phyloP scores from a whole-genome alignment of 2,797 vertebrate species.

The Australoheros facetus region DNA sequence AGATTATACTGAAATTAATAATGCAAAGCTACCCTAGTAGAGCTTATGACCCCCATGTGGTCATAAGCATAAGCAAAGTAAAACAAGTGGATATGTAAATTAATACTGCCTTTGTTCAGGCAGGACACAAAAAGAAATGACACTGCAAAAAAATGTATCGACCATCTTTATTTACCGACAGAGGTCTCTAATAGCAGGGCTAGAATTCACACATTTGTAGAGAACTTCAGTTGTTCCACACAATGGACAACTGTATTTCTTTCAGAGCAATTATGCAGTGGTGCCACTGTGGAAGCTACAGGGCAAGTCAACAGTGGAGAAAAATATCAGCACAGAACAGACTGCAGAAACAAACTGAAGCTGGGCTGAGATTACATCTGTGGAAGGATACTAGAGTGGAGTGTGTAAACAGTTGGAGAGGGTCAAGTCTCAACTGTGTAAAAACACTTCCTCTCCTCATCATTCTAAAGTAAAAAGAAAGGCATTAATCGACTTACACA shows the following conservation, averaged over 20 bases:
- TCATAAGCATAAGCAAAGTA: not conserved
- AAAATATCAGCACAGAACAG: slow-evolving; percentile 63
- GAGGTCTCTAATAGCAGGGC: slow-evolving; percentile 86
- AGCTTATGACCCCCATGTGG: not conserved
- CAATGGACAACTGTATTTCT: slow-evolving; percentile 82
- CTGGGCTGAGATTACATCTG: slow-evolving; percentile 54
- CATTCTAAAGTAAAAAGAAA: slow-evolving; percentile 49
- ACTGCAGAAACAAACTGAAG: slow-evolving; percentile 58
- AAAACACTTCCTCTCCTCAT: slow-evolving; percentile 39
- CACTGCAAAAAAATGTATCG: slow-evolving; percentile 78
- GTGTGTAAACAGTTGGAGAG: slow-evolving; percentile 65
- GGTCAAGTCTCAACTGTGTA: slow-evolving; percentile 40
- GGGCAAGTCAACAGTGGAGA: slow-evolving; percentile 65
- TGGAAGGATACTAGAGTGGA: slow-evolving; percentile 67
- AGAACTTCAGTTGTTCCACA: slow-evolving; percentile 78
- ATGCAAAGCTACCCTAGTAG: not conserved
- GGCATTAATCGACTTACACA: slow-evolving; percentile 46
- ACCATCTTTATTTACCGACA: slow-evolving; percentile 87
- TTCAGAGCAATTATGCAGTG: slow-evolving; percentile 85
- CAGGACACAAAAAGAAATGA: slow-evolving; percentile 44
- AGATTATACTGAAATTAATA: not conserved
- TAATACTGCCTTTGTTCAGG: not conserved
- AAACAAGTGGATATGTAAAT: not conserved
- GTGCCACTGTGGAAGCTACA: slow-evolving; percentile 75
- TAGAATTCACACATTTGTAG: slow-evolving; percentile 83